Base-by-base conservation (phyloP, 2,113 vertebrate genomes). In the Chlorodrepanis virens region DNA sequence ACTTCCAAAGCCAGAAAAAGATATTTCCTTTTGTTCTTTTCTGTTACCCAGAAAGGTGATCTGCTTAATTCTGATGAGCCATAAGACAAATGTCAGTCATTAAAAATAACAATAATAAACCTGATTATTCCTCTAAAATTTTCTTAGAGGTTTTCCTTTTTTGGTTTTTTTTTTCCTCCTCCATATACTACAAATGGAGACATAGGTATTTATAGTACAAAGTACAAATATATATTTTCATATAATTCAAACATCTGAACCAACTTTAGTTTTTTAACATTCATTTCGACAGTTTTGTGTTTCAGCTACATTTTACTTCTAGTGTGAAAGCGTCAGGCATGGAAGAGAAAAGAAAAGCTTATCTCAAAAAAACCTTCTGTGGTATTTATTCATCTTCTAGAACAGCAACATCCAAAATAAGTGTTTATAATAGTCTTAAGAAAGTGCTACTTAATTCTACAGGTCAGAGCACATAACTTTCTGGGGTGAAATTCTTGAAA, bases 331-430 rank as follows among this genome's bases (percentile, higher is more conserved):
- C 67, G 40, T 42, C 52, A 78, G 68, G 35, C 49, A 24, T 59
- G 35, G n/a, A 54, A 75, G 19, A 56, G 69, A 59, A 81, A 90
- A 94, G 33, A 29, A 91, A 91, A 89, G 53, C 77, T 96, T 94
- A 95, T 96, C 89, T 93, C 71, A 67, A 78, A 87, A 85, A 93
- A 94, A 45, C 82, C 79, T 93, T 94, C 92, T 88, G 81, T 79
- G 57, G 68, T 87, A 59, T 93, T 94, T 86, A 70, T 76, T 93
- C 90, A 31, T 93, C 52, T 96, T 94, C 37, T 76, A 50, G 53
- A 54, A 68, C 16, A 63, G 45, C 44, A 91, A 59, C 0, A 0
- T 75, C 29, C 52, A 59, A 54, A 78, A 71, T 52, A 61, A 87
- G 22, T 78, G 18, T n/a, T 81, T 83, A 50, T 59, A 87, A 81